phyloP scores from a whole-genome alignment of 2,888 invertebrate genomes.

The Tiliacea aurago region DNA sequence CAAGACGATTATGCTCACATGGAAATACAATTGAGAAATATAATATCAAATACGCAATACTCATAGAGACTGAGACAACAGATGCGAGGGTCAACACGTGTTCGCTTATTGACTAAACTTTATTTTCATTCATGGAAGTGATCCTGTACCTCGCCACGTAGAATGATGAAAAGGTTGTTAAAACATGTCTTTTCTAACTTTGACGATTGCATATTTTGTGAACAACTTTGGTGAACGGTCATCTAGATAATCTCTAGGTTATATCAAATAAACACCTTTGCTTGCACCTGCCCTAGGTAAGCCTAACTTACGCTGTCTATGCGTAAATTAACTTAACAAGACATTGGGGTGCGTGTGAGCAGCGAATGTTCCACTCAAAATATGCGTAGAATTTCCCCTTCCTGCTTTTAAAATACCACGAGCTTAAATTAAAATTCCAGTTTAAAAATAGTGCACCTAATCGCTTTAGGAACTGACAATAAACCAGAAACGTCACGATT shows the following conservation, averaged over 20 bases:
- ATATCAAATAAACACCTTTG: background rate
- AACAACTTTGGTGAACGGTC: background rate
- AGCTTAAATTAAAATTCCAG: conserved; percentile 82
- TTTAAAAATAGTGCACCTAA: conserved; percentile 83
- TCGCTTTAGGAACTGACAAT: conserved; percentile 85
- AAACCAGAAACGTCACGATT: conserved; percentile 83
- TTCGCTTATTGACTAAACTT: conserved; percentile 58
- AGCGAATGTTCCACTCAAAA: conserved; percentile 77
- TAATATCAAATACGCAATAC: conserved; percentile 42
- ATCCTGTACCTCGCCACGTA: conserved; percentile 51
- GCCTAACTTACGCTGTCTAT: background rate
- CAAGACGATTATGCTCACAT: conserved; percentile 12
- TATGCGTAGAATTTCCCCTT: conserved; percentile 85
- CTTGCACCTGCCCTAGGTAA: background rate
- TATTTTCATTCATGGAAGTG: conserved; percentile 62
- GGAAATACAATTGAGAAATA: conserved; percentile 31
- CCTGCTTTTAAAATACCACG: conserved; percentile 85
- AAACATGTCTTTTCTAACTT: conserved; percentile 14
- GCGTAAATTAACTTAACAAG: conserved; percentile 48
- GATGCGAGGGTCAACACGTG: conserved; percentile 64
- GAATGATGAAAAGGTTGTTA: conserved; percentile 40
- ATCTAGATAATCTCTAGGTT: background rate
- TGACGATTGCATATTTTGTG: background rate
- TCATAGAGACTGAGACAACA: conserved; percentile 48
- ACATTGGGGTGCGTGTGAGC: conserved; percentile 67